Evolutionary conservation across 1,140 invertebrate genomes (phyloP).

Genomic region (Brachionus asplanchnoidis): DNA sequence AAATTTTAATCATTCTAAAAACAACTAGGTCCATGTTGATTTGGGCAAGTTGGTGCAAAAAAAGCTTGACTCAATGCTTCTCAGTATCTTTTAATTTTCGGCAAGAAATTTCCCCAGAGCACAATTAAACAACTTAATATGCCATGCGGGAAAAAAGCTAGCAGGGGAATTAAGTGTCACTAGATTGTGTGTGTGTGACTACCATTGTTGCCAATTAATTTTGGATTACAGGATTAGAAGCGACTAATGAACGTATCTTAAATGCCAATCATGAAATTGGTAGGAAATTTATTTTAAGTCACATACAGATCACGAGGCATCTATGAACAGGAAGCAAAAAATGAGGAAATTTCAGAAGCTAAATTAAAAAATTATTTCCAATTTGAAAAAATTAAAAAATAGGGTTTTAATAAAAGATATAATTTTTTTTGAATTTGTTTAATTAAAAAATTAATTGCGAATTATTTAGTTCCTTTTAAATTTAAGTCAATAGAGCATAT

Average conservation of each 20-base stretch:
- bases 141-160: background rate
- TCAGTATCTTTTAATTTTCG: background rate
- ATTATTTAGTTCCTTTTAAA: background rate
- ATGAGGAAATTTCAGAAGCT: slow-evolving; percentile 6
- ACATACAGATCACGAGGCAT: background rate
- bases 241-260: background rate
- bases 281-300: slow-evolving; percentile 12
- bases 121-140: background rate
- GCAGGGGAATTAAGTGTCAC: background rate
- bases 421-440: background rate
- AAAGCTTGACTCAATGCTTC: background rate
- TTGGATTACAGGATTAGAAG: background rate
- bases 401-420: background rate
- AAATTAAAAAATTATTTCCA: slow-evolving; percentile 10
- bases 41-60: background rate
- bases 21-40: background rate
- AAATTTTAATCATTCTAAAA: background rate
- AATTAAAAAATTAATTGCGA: slow-evolving; percentile 35
- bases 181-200: background rate
- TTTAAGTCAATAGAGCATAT: slow-evolving; percentile 22
- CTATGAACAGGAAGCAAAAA: background rate
- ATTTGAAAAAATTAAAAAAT: background rate
- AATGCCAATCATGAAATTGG: background rate
- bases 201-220: slow-evolving; percentile 1
- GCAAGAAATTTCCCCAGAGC: background rate